phyloP scores from a whole-genome alignment of 2,113 vertebrate genomes.

The Mustela nigripes region DNA sequence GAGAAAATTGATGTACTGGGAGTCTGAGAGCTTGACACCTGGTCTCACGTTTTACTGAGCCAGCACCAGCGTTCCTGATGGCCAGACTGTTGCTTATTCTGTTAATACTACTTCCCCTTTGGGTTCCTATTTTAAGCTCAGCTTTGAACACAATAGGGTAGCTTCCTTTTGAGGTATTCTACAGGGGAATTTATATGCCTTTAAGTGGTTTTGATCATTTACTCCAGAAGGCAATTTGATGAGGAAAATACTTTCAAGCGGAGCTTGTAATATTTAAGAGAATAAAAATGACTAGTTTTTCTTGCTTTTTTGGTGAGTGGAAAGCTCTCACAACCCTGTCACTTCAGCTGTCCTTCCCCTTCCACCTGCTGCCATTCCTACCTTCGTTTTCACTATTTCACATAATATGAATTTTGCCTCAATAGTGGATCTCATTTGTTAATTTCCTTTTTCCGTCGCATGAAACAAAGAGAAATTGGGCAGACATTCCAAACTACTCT shows the following conservation, averaged over 20 bases:
- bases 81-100: not conserved
- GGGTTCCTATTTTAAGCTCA: not conserved
- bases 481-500: not conserved
- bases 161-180: not conserved
- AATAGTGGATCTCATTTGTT: not conserved
- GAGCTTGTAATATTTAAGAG: conserved; percentile 1
- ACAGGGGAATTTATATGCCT: not conserved
- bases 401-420: not conserved
- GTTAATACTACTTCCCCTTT: not conserved
- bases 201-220: conserved; percentile 36
- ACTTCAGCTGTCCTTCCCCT: not conserved
- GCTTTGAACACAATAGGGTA: not conserved
- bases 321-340: not conserved
- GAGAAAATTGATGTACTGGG: not conserved
- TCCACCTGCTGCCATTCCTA: not conserved
- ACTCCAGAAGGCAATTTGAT: not conserved
- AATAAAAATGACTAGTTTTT: not conserved
- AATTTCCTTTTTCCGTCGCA: not conserved
- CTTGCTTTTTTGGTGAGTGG: not conserved
- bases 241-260: not conserved
- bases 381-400: not conserved
- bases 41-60: not conserved
- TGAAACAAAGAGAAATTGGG: not conserved
- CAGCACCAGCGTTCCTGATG: too few relatives aligned
- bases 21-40: not conserved